These are phyloP conservation scores for Peromyscus polionotus DNA, from an alignment of 2,113 vertebrate species.

Conservation along the genomic window DNA sequence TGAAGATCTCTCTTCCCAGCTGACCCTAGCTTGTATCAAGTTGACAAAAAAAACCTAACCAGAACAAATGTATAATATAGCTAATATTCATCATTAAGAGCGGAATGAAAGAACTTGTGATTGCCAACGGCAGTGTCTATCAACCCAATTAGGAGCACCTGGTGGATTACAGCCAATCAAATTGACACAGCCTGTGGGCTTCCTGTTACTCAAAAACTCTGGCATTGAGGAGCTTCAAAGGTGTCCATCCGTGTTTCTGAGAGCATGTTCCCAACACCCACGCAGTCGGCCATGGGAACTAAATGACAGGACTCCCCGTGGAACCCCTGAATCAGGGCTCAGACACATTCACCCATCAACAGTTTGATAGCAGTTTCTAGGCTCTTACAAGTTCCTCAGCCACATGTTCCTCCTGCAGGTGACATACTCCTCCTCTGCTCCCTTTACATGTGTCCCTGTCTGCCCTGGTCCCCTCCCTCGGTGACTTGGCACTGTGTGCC, in stretches of 20 bases:
- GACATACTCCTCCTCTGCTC: not conserved
- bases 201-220: not conserved
- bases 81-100: not conserved
- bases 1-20: not conserved
- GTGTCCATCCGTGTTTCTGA: not conserved
- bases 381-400: not conserved
- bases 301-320: not conserved
- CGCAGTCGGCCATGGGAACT: not conserved
- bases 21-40: not conserved
- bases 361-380: not conserved
- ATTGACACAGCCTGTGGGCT: not conserved
- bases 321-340: rapidly evolving
- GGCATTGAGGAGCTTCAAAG: not conserved
- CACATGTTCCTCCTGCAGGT: too few species aligned
- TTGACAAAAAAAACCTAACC: not conserved
- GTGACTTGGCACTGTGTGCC: rapidly evolving
- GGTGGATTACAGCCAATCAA: not conserved
- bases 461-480: not conserved
- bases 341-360: not conserved
- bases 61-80: not conserved
- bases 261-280: not conserved
- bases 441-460: rapidly evolving
- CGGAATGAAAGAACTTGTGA: not conserved
- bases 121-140: not conserved
- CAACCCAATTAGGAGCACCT: not conserved